A percentile compares a stretch with the other conserved stretches of the same genome.
phyloP scores from a whole-genome alignment of 1,140 invertebrate species.

The Telenomus remus region DNA sequence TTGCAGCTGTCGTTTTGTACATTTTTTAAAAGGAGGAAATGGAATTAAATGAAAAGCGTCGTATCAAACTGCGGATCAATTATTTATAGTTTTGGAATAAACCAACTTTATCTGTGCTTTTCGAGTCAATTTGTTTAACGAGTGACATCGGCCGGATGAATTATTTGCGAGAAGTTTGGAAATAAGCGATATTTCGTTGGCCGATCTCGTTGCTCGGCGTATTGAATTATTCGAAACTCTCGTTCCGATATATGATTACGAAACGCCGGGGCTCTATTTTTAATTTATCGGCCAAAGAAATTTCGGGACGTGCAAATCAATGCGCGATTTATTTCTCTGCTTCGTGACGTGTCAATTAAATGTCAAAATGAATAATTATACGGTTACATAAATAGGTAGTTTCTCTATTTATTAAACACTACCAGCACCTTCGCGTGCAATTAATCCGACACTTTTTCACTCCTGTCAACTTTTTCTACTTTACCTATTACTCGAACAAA shows the following conservation, averaged over 20 bases:
- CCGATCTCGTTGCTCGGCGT: conserved; percentile 17
- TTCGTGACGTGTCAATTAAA: conserved; percentile 24
- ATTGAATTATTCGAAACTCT: conserved; percentile 38
- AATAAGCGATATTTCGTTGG: conserved; percentile 43
- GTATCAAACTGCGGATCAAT: too few relatives aligned
- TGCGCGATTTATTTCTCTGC: conserved; percentile 36
- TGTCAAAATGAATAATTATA: conserved; percentile 35
- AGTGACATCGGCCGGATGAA: conserved; percentile 29
- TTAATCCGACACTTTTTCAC: conserved; percentile 11
- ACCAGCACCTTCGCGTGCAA: background rate
- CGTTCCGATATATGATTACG: conserved; percentile 28
- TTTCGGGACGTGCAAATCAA: conserved; percentile 33
- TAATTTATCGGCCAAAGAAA: conserved; percentile 46
- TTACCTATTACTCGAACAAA: too few relatives aligned
- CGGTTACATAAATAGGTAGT: conserved; percentile 24
- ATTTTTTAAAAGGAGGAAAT: too few relatives aligned
- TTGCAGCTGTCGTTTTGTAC: too few relatives aligned
- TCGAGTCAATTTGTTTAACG: conserved; percentile 44
- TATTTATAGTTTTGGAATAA: background rate
- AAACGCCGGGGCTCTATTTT: conserved; percentile 36
- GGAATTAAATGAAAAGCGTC: too few relatives aligned
- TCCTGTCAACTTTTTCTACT: too few relatives aligned
- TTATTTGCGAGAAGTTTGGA: conserved; percentile 47
- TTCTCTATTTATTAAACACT: conserved; percentile 23
- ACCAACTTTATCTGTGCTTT: conserved; percentile 38